phyloP scores from a whole-genome alignment of 2,113 vertebrate species.

The Leucoraja erinaceus region DNA sequence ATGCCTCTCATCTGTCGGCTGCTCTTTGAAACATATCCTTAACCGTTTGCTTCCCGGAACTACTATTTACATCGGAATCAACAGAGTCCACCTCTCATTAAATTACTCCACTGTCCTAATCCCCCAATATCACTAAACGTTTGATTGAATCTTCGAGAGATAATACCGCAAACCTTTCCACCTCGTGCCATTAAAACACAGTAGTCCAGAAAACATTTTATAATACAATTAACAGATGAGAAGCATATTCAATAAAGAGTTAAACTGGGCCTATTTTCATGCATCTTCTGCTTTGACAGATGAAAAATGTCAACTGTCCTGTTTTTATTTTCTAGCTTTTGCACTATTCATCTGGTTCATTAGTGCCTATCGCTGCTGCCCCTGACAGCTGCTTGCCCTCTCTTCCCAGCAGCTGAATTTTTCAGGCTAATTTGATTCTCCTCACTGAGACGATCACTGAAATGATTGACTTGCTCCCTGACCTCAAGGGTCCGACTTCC shows the following conservation, averaged over 20 bases:
- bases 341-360: constrained; percentile 99
- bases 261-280: constrained; percentile 98
- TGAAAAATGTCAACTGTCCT: constrained; percentile 99
- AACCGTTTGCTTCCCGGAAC: constrained; percentile 54
- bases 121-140: background rate
- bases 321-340: constrained; percentile 99
- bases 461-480: constrained; percentile 99
- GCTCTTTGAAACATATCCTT: constrained; percentile 51
- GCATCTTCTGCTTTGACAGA: constrained; percentile 99
- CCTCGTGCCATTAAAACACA: background rate
- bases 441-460: constrained; percentile 81
- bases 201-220: constrained; percentile 12
- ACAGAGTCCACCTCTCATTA: background rate
- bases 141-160: background rate
- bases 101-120: background rate
- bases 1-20: constrained; percentile 69
- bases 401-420: constrained; percentile 85
- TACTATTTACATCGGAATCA: background rate
- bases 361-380: constrained; percentile 96
- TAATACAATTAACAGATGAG: background rate
- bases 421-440: constrained; percentile 93
- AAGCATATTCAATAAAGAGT: constrained; percentile 80
- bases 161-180: too few species aligned
- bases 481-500: constrained; percentile 85
- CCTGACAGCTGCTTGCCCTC: constrained; percentile 98